A percentile compares a stretch with the other conserved stretches of the same genome.
Evolutionary conservation across 2,888 invertebrate species (phyloP).

Genomic region (Metalampra italica): DNA sequence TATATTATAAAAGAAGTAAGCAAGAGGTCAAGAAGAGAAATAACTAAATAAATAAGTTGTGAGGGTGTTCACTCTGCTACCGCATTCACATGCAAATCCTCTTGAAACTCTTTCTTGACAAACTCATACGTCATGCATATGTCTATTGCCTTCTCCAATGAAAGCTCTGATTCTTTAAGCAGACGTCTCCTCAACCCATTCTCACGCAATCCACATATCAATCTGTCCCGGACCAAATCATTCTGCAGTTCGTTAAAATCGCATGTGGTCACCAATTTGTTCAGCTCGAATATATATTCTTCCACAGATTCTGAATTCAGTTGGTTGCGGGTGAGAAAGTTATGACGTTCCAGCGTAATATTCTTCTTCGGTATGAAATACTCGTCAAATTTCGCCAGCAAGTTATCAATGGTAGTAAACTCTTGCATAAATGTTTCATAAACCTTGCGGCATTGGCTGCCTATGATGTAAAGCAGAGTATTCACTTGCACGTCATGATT

Average conservation of each 20-base stretch:
- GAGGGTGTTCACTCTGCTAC: no score
- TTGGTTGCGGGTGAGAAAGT: constrained; percentile 18
- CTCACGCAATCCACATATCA: constrained; percentile 21
- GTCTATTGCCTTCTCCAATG: constrained; percentile 14
- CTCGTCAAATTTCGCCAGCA: constrained; percentile 15
- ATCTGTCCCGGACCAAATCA: constrained; percentile 16
- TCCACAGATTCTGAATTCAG: constrained; percentile 15
- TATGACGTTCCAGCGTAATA: constrained; percentile 17
- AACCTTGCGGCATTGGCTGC: constrained; percentile 15
- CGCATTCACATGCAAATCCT: no score
- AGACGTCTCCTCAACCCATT: constrained; percentile 14
- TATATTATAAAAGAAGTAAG: no score
- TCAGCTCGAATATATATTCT: constrained; percentile 18
- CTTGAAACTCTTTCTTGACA: no score
- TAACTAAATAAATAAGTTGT: no score
- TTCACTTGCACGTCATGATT: constrained; percentile 10
- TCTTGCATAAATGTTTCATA: constrained; percentile 11
- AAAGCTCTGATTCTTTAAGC: constrained; percentile 15
- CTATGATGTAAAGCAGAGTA: constrained; percentile 17
- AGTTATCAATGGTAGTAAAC: constrained; percentile 2
- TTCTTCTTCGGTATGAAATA: constrained; percentile 18
- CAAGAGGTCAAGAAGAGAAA: no score
- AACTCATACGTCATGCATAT: constrained; percentile 7
- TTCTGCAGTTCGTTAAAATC: constrained; percentile 17
- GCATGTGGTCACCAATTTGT: constrained; percentile 17